Evolutionary conservation across 2,113 vertebrate species (phyloP).

Genomic region (Chroicocephalus ridibundus): DNA sequence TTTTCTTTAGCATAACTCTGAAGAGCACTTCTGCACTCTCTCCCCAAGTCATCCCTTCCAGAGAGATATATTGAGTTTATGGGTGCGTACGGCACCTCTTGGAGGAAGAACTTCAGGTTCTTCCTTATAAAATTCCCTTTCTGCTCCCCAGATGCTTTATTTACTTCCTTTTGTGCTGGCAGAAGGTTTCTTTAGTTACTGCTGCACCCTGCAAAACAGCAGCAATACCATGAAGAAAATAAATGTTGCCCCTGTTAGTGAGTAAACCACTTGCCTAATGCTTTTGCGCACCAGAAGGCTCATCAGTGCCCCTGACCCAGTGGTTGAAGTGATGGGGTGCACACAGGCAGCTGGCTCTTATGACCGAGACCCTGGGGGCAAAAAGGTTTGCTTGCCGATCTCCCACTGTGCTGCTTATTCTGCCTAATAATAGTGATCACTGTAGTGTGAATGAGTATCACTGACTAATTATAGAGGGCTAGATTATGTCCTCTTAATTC

Average conservation of each 20-base stretch:
- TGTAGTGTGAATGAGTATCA: neutral
- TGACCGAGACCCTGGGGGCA: neutral
- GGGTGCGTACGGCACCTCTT: neutral
- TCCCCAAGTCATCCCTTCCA: neutral
- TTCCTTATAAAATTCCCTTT: neutral
- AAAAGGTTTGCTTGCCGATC: neutral
- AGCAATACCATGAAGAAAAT: neutral
- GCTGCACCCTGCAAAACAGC: neutral
- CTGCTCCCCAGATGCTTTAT: neutral
- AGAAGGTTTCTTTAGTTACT: neutral
- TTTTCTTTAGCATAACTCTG: neutral
- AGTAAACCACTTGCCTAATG: neutral
- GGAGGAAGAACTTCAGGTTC: neutral
- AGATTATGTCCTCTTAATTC: neutral
- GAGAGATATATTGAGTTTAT: neutral
- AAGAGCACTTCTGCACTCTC: neutral
- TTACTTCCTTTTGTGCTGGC: neutral
- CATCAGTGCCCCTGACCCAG: neutral
- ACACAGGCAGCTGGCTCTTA: neutral
- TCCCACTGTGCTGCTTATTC: neutral
- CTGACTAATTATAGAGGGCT: constrained; percentile 7
- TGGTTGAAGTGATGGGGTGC: neutral
- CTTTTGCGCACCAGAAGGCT: neutral
- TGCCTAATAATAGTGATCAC: neutral
- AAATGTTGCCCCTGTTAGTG: neutral